Percentiles rank a stretch among this genome's conserved stretches.
Evolutionary conservation across 2,797 vertebrate genomes (phyloP).

Genomic region (Macropodus opercularis): DNA sequence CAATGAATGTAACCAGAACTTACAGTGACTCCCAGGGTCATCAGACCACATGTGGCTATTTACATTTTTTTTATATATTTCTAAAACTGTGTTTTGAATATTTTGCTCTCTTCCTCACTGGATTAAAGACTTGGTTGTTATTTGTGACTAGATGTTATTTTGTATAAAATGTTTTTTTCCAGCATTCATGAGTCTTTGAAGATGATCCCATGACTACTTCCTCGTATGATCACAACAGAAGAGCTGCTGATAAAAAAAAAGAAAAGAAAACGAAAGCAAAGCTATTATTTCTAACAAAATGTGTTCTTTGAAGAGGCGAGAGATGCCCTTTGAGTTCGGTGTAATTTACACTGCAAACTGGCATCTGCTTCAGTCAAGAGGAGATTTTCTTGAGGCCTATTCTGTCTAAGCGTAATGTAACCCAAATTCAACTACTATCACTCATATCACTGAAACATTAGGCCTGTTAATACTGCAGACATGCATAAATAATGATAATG

Average conservation of each 20-base stretch:
- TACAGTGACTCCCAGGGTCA: too few species aligned
- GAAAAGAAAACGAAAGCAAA: conserved; percentile 3
- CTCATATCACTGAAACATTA: conserved; percentile 57
- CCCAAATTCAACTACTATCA: conserved; percentile 31
- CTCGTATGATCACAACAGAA: background rate
- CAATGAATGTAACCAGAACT: too few species aligned
- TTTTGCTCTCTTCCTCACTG: too few species aligned
- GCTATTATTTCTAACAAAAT: background rate
- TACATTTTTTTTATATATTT: too few species aligned
- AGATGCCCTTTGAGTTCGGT: background rate
- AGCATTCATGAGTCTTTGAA: conserved; percentile 12
- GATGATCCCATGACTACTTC: conserved; percentile 10
- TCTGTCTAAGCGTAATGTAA: conserved; percentile 30
- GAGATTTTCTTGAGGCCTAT: conserved; percentile 35
- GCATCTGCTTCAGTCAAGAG: conserved; percentile 21
- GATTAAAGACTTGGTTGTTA: background rate
- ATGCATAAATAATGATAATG: conserved; percentile 81
- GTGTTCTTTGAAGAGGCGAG: background rate
- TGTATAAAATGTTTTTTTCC: too few species aligned
- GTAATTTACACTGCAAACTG: conserved; percentile 16
- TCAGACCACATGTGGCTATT: too few species aligned
- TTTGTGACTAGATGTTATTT: background rate
- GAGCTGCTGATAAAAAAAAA: too few species aligned
- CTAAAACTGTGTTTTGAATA: too few species aligned
- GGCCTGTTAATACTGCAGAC: conserved; percentile 50